Conservation (phyloP, 2,888 invertebrate species). For the Aporophyla lueneburgensis region DNA sequence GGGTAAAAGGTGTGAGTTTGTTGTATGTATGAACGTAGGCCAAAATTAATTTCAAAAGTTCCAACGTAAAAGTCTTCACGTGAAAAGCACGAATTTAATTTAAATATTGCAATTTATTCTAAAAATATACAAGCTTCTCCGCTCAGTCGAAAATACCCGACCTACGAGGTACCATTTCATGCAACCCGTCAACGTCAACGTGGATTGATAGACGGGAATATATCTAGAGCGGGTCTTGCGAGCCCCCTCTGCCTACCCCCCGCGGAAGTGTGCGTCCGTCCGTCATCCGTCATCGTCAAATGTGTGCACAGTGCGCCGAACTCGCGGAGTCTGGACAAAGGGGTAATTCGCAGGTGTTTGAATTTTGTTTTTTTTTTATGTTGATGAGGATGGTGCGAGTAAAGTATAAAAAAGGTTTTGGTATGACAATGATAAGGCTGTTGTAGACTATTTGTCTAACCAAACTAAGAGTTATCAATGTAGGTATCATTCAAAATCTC, state of each 20-base stretch:
- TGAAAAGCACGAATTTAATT: constrained; percentile 16
- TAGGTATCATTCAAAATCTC: neutral
- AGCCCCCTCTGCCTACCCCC: constrained; percentile 66
- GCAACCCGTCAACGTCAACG: constrained; percentile 82
- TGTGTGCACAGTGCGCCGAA: constrained; percentile 69
- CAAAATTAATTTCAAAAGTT: neutral
- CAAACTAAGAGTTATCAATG: too few species aligned
- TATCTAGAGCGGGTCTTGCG: constrained; percentile 79
- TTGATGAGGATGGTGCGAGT: neutral
- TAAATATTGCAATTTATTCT: constrained; percentile 44
- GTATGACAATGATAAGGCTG: too few species aligned
- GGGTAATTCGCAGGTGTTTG: constrained; percentile 58
- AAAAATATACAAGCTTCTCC: constrained; percentile 63
- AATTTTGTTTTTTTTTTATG: constrained; percentile 19
- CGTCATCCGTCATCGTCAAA: constrained; percentile 84
- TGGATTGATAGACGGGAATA: constrained; percentile 84
- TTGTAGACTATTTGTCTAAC: neutral
- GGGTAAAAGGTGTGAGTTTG: too few species aligned
- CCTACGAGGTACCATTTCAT: constrained; percentile 72
- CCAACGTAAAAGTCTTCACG: neutral
- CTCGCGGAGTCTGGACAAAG: constrained; percentile 66
- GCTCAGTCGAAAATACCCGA: constrained; percentile 68
- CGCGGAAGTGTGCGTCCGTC: constrained; percentile 76
- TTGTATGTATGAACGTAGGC: too few species aligned
- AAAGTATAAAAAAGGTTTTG: neutral